Base-by-base conservation (phyloP, 2,888 invertebrate species). In the Theretra japonica region DNA sequence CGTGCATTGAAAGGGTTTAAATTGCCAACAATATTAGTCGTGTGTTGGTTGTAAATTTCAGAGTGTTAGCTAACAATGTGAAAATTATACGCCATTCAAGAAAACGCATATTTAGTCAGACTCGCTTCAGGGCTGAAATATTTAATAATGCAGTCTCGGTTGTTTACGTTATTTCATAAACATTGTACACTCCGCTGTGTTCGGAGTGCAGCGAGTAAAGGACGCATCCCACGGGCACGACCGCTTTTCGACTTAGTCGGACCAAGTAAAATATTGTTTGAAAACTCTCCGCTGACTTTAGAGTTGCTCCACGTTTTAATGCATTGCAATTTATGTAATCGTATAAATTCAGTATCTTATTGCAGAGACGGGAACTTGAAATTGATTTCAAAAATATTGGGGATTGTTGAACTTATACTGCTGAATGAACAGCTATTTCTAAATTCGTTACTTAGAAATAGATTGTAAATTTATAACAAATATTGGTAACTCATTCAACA, bases 191-290 rank as follows among this genome's bases (percentile, higher is more conserved):
- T 62, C 3, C n/a, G 33, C n/a, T 41, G 15, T 75, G 75, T 75
- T 76, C 76, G 74, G 77, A 72, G 77, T 74, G 80, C 71, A 80
- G 75, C 78, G 77, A 76, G 77, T 77, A 77, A 76, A 75, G 78
- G 74, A 79, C 73, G 81, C 74, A 79, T 74, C 75, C 82, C 78
- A 76, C 79, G 72, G 79, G 77, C 79, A 73, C 75, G 53, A 69
- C 77, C 76, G 76, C 76, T 81, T 79, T 78, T 78, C 81, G 76
- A 74, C 62, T 62, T 30, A 21, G 57, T 21, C n/a, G n/a, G 62
- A 21, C 33, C 62, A 62, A 41, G 62, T 62, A 62, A 41, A 41
- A 62, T 41, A 21, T 41, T 33, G n/a, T 62, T 21, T 41, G 33
- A 62, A 41, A n/a, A 33, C 60, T n/a, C 60, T 60, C n/a, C 62